These are phyloP conservation scores for Arctia plantaginis DNA, from an alignment of 2,888 invertebrate genomes.

Conservation along the genomic window DNA sequence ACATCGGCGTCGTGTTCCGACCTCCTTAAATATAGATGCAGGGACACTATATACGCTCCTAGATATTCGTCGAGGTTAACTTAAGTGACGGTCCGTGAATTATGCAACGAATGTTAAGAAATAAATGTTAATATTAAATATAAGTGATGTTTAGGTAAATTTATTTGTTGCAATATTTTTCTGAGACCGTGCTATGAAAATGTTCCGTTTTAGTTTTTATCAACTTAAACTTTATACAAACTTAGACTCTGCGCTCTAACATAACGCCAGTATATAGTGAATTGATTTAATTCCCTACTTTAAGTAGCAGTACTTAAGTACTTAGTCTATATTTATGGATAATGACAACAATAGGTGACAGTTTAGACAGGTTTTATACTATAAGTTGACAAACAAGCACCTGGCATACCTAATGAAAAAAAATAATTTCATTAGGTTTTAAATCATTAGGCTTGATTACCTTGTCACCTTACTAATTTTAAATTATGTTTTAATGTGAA, in stretches of 20 bases:
- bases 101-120: slow-evolving; percentile 3
- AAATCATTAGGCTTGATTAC: no score
- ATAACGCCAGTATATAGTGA: neutral
- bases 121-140: neutral
- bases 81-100: slow-evolving; percentile 25
- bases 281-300: neutral
- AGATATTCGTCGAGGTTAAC: slow-evolving; percentile 6
- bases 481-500: no score
- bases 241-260: neutral
- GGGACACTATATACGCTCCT: neutral
- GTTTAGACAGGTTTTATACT: no score
- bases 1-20: slow-evolving; percentile 33
- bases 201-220: no score
- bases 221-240: no score
- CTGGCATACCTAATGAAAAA: no score
- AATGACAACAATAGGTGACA: no score
- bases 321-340: no score
- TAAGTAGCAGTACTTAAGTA: neutral
- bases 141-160: neutral
- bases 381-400: no score
- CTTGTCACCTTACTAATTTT: no score
- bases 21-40: slow-evolving; percentile 39
- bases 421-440: no score
- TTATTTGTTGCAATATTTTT: neutral
- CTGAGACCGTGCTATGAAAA: neutral